A percentile compares a stretch with the other conserved stretches of the same genome.
Conservation (phyloP, 2,888 invertebrate species). For the Chouioia cunea region DNA sequence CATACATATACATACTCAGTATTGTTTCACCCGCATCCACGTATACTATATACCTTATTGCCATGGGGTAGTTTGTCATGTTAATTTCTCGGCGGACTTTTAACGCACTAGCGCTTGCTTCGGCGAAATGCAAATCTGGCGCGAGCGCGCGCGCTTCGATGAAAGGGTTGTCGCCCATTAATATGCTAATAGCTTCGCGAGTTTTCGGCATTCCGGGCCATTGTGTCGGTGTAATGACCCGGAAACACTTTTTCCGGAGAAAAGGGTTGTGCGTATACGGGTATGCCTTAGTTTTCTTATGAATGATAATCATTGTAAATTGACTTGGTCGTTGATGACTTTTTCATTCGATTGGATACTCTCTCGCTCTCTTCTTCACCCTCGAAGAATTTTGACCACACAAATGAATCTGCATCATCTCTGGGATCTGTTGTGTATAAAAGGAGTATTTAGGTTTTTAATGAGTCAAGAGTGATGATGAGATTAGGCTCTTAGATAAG, state of each 20-base stretch:
- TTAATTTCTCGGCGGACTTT: constrained; percentile 67
- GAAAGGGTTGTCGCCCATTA: constrained; percentile 69
- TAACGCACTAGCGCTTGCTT: constrained; percentile 67
- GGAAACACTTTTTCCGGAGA: constrained; percentile 67
- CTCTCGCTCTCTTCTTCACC: not conserved
- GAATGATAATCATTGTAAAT: not conserved
- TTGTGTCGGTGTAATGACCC: constrained; percentile 68
- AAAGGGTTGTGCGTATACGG: constrained; percentile 56
- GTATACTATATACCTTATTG: constrained; percentile 69
- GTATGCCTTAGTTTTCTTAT: not conserved
- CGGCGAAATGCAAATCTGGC: constrained; percentile 66
- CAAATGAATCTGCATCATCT: constrained; percentile 10
- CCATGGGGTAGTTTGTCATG: constrained; percentile 69
- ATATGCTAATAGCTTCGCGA: constrained; percentile 69
- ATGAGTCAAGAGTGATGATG: constrained; percentile 21
- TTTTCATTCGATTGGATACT: constrained; percentile 31
- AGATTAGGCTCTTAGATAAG: not conserved
- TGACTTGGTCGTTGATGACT: constrained; percentile 20
- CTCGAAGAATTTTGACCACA: constrained; percentile 11
- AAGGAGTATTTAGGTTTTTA: constrained; percentile 5
- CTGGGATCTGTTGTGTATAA: not conserved
- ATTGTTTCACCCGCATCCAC: constrained; percentile 67
- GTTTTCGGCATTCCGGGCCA: constrained; percentile 64
- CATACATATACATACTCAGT: constrained; percentile 40
- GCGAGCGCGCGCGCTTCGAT: constrained; percentile 64